phyloP scores from a whole-genome alignment of 2,888 invertebrate species.

The Brenthis hecate region DNA sequence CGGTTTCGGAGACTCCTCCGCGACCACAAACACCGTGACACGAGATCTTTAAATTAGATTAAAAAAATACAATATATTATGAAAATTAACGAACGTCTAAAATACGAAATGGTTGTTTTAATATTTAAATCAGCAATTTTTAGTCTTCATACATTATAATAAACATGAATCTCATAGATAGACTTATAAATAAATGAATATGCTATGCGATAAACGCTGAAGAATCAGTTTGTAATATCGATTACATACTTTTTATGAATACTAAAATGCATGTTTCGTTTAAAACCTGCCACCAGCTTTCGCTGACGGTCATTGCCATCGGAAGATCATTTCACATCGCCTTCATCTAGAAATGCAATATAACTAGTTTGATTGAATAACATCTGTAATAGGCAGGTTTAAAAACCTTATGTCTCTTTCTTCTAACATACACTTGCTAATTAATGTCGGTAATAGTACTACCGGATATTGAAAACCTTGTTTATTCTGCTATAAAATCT shows the following conservation, averaged over 20 bases:
- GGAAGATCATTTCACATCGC: conserved; percentile 48
- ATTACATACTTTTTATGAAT: conserved; percentile 13
- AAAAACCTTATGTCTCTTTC: neutral
- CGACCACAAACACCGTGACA: too few species aligned
- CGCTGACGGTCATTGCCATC: conserved; percentile 68
- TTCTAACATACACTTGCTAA: neutral
- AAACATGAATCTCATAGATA: too few species aligned
- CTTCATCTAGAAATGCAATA: conserved; percentile 33
- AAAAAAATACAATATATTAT: too few species aligned
- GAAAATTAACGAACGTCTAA: too few species aligned
- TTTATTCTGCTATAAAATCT: too few species aligned
- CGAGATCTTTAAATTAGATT: too few species aligned
- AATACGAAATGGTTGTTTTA: too few species aligned
- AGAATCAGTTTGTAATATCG: neutral
- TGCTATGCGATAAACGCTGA: neutral
- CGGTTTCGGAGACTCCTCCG: too few species aligned
- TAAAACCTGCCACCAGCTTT: conserved; percentile 50
- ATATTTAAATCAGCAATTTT: too few species aligned
- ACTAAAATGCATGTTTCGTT: conserved; percentile 19
- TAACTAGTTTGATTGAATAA: conserved; percentile 39
- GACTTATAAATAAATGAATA: neutral
- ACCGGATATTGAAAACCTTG: neutral
- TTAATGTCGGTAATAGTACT: neutral
- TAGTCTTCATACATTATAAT: too few species aligned
- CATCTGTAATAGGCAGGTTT: conserved; percentile 19